Evolutionary conservation across 2,113 vertebrate genomes (phyloP), one percentile per base, ranked within the genome.

Genomic region (Oryzias celebensis): DNA sequence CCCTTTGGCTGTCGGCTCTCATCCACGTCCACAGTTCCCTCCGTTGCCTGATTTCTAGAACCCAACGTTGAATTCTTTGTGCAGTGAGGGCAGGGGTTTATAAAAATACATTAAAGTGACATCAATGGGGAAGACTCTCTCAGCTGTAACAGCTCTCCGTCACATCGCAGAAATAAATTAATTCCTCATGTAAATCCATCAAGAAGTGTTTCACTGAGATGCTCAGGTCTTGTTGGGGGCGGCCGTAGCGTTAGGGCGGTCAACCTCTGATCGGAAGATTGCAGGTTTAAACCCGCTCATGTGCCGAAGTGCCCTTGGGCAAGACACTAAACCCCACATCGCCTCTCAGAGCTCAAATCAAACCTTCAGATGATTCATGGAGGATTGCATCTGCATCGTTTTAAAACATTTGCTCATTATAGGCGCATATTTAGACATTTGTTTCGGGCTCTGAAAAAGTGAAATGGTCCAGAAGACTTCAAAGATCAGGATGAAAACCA

Each of bases 61-160:
- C 71, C 77, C 65, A 60, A 58, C 20, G 36, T 63, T 82, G 81
- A 75, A 65, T 71, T 73, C 73, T 74, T 73, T 77, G 68, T 70
- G 44, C 22, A 41, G 65, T 73, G 68, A 28, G 81, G 51, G 70
- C 22, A 61, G 67, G 73, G 78, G 76, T 68, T 73, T 70, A 69
- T 81, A 83, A 84, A 80, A 61, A 81, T 82, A 81, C 86, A 82
- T 83, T 74, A 64, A 16, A 82, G 73, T 83, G 82, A 84, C 84
- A 84, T 77, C 68, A 73, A 62, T 26, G 71, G 68, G 75, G 71
- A 80, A 70, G 52, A 78, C 36, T 73, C 78, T 58, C 66, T 83
- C 26, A 24, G 68, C 62, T 64, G 62, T 76, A n/a, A 26, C 36
- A 62, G 48, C 70, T 58, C 47, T 58, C 42, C 24, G 43, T 57